Percentiles rank a stretch among this genome's conserved stretches.
phyloP scores from a whole-genome alignment of 2,113 vertebrate genomes.

The Anolis carolinensis region DNA sequence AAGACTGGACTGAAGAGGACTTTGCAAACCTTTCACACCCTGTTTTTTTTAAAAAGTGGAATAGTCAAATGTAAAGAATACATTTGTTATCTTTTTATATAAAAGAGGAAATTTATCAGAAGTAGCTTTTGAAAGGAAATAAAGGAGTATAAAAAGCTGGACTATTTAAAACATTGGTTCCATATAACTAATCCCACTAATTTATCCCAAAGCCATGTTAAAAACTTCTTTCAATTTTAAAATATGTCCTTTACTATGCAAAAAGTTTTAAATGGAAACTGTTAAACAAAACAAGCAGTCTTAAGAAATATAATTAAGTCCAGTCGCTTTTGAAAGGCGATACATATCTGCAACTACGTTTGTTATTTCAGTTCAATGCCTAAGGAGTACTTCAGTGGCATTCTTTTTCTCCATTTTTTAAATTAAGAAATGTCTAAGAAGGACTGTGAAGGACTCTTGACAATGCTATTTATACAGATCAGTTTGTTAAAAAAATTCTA shows the following conservation, averaged over 20 bases:
- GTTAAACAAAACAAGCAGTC: not conserved
- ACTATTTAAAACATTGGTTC: not conserved
- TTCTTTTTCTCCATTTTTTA: not conserved
- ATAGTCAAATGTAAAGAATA: not conserved
- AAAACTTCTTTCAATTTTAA: not conserved
- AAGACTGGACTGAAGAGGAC: no score
- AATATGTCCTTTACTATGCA: not conserved
- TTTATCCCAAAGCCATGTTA: not conserved
- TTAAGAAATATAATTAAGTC: not conserved
- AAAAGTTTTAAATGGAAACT: not conserved
- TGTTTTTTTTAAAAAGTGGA: not conserved
- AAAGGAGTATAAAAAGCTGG: not conserved
- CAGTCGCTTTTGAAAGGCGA: not conserved
- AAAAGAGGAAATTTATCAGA: not conserved
- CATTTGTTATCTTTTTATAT: not conserved
- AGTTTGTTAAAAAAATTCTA: constrained; percentile 50
- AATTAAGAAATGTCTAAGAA: constrained; percentile 49
- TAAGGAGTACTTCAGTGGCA: not conserved
- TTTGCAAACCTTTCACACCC: no score
- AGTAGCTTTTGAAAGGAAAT: not conserved
- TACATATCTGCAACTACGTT: not conserved
- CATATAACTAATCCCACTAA: not conserved
- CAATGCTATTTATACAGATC: constrained; percentile 31
- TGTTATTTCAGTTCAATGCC: not conserved
- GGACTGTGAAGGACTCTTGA: constrained; percentile 24